Evolutionary conservation across 2,888 invertebrate species (phyloP), one percentile per base, ranked within the genome.

Genomic region (Mechanitis messenoides): DNA sequence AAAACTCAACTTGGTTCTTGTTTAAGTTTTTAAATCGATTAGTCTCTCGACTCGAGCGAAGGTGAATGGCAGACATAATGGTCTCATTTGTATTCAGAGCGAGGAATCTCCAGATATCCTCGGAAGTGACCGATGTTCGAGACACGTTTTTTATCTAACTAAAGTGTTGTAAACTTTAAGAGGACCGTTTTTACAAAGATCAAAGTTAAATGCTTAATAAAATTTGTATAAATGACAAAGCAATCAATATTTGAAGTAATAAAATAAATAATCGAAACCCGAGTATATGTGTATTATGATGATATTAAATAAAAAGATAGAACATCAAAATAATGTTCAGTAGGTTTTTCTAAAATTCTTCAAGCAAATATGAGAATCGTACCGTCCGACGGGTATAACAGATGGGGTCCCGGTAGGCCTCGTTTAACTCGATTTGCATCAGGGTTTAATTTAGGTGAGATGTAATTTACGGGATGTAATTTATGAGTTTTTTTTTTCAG

Each of bases 11-110:
- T 50, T 31, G 31, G 50, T 50, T 50, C 50, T 50, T 50, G 31
- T 50, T 50, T 50, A 50, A 50, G 50, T 50, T 50, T 42, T 50
- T 50, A 50, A 50, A 50, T 50, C 50, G 50, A 50, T 50, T 50
- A 50, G 31, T 50, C 50, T 50, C 50, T 11, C 7, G 50, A 31
- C 50, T 50, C 50, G 2, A 42, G 42, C 42, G 9, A 50, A 50
- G 50, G 50, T 50, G 50, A 50, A 50, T 50, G n/a, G 20, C 42
- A 42, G 59, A 59, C 50, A 54, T 63, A 60, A 65, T 59, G 56
- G 56, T 54, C 61, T 47, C 58, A 67, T 65, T 67, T 63, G 65
- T 65, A 67, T 65, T 65, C 67, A 33, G 57, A 46, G 53, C 57
- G 58, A 57, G 58, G 55, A 53, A 57, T 54, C 65, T 59, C 55